Evolutionary conservation across 2,113 vertebrate genomes (phyloP), one percentile per base, ranked within the genome.

Genomic region (Cynocephalus volans): DNA sequence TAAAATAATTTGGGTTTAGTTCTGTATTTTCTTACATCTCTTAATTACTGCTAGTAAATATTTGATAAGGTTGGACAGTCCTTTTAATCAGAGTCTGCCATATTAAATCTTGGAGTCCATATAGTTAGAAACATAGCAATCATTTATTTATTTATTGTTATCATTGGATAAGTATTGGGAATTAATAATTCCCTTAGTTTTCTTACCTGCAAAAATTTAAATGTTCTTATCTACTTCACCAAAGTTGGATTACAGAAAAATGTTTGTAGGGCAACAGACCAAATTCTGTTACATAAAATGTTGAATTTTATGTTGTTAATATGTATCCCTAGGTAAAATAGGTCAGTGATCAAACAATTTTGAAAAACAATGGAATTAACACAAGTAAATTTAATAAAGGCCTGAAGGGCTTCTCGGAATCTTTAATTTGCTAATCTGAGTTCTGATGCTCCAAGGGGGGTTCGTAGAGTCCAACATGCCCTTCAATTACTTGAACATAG

Each of bases 1-100:
- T 88, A 70, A 96, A 96, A 88, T 45, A 62, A 56, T 26, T 95
- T 95, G 17, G 19, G 82, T 81, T 76, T 65, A 82, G 8, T 84
- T 89, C 2, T 73, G 14, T 62, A 62, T 69, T 56, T 93, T 88
- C 50, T 83, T 89, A 69, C 5, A 54, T 62, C 33, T 88, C n/a
- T 90, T 77, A 85, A 69, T 84, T 77, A 28, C 23, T 70, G 6
- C 41, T 54, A 70, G 65, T 67, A 89, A 92, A 82, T 69, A 92
- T 48, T 48, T 83, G 7, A 50, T 23, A 56, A 41, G 7, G 1
- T 92, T 89, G 26, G 28, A 52, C 83, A 86, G 7, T 72, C 41
- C 26, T 86, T 95, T 86, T 65, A 85, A 67, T 82, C 33, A 92
- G 86, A 77, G 12, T 73, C 18, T 24, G 87, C 33, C 48, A 21